These are phyloP conservation scores for Saccostrea glomerata DNA, from an alignment of 1,140 invertebrate genomes.

Conservation along the genomic window DNA sequence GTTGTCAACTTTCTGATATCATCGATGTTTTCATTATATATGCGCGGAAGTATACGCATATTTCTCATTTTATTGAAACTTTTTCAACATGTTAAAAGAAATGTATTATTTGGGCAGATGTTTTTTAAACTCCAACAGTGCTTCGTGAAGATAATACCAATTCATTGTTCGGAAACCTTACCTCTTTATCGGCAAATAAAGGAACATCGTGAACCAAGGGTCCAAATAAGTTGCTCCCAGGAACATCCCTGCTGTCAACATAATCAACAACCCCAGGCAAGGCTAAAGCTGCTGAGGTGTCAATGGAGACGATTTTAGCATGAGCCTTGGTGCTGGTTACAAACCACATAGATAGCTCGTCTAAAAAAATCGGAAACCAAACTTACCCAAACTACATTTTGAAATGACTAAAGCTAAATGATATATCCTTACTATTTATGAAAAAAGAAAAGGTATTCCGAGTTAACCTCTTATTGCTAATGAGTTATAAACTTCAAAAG, in stretches of 20 bases:
- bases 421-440: neutral
- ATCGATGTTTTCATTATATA: no score
- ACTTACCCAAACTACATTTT: neutral
- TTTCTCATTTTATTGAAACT: no score
- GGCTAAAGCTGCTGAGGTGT: conserved; percentile 86
- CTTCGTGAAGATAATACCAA: no score
- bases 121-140: no score
- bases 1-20: no score
- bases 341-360: conserved; percentile 85
- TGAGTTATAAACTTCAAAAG: no score
- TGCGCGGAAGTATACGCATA: no score
- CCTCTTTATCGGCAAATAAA: conserved; percentile 70
- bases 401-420: neutral
- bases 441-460: neutral
- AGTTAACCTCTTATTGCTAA: no score
- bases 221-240: conserved; percentile 66
- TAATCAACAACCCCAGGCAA: conserved; percentile 83
- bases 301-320: conserved; percentile 86
- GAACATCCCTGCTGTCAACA: conserved; percentile 74
- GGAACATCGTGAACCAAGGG: conserved; percentile 58
- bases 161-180: conserved; percentile 41
- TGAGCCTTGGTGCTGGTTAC: conserved; percentile 89
- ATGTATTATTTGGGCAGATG: no score
- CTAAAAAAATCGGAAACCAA: conserved; percentile 51
- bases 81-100: no score